Evolutionary conservation across 2,888 invertebrate genomes (phyloP).

Genomic region (Phrixothrix hirtus): DNA sequence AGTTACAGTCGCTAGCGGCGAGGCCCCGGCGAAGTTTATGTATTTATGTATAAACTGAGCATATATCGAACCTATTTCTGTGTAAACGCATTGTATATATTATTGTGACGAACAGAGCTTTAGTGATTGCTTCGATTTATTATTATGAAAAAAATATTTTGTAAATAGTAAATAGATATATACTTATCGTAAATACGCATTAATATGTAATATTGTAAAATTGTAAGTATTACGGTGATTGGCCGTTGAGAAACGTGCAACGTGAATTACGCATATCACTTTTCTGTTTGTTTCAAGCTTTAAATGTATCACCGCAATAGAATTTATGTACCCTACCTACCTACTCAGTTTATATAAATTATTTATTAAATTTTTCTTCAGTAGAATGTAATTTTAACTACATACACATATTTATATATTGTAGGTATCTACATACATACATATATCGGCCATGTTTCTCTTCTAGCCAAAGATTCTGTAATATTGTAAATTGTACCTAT

Average conservation of each 20-base stretch:
- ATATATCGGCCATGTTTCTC: constrained; percentile 46
- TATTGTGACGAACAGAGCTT: constrained; percentile 45
- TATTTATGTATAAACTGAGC: too few relatives aligned
- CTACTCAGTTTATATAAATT: constrained; percentile 23
- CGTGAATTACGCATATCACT: constrained; percentile 38
- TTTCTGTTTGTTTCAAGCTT: constrained; percentile 31
- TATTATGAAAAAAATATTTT: constrained; percentile 37
- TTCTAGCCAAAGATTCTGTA: constrained; percentile 54
- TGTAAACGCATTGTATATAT: constrained; percentile 44
- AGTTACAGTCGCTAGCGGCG: constrained; percentile 52
- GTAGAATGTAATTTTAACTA: too few relatives aligned
- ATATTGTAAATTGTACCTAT: constrained; percentile 50
- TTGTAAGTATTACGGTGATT: constrained; percentile 47
- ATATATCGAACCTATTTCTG: constrained; percentile 17
- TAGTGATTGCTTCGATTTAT: constrained; percentile 41
- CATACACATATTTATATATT: too few relatives aligned
- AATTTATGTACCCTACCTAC: constrained; percentile 15
- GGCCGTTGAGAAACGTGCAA: constrained; percentile 50
- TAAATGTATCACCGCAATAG: constrained; percentile 27
- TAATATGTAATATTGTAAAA: constrained; percentile 32
- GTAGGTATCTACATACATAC: too few relatives aligned
- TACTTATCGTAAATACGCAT: constrained; percentile 39
- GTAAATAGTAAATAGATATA: constrained; percentile 52
- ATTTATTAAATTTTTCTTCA: constrained; percentile 26
- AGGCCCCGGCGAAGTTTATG: too few relatives aligned